phyloP scores from a whole-genome alignment of 2,797 vertebrate genomes.

The Gymnoscopelus braueri region DNA sequence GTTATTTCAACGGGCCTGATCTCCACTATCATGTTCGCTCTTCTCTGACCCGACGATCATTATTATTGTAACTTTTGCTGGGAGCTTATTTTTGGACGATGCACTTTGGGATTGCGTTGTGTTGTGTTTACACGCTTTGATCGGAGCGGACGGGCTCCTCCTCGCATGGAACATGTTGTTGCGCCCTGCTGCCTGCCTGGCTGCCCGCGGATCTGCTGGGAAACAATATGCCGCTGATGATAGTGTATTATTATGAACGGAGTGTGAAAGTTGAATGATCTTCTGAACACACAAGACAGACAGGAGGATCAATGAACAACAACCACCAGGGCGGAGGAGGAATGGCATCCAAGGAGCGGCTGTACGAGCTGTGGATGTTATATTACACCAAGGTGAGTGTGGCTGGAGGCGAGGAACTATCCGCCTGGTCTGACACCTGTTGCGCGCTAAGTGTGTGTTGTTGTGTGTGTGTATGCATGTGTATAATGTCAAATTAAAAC shows the following conservation, averaged over 20 bases:
- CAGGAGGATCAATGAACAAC: slow-evolving; percentile 47
- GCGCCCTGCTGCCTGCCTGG: slow-evolving; percentile 38
- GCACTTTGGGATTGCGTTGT: slow-evolving; percentile 40
- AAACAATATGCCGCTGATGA: slow-evolving; percentile 55
- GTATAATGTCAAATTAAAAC: too few species aligned
- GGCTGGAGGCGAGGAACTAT: slow-evolving; percentile 48
- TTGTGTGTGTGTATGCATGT: too few species aligned
- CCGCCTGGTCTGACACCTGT: slow-evolving; percentile 79
- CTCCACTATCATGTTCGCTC: slow-evolving; percentile 18
- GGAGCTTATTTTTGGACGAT: slow-evolving; percentile 11
- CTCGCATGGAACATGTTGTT: slow-evolving; percentile 50
- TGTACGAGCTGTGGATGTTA: slow-evolving; percentile 94
- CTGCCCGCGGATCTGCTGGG: slow-evolving; percentile 25
- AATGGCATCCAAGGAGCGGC: slow-evolving; percentile 92
- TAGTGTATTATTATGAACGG: not conserved
- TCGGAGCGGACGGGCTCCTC: too few species aligned
- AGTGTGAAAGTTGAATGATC: slow-evolving; percentile 46
- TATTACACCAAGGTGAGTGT: slow-evolving; percentile 92
- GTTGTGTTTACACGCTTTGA: too few species aligned
- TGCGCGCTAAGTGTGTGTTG: slow-evolving; percentile 1
- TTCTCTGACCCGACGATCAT: slow-evolving; percentile 24
- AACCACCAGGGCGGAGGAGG: slow-evolving; percentile 65
- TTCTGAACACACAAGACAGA: slow-evolving; percentile 35
- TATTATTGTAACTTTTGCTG: slow-evolving; percentile 51
- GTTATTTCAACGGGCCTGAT: slow-evolving; percentile 45